Evolutionary conservation across 1,140 invertebrate species (phyloP), one percentile per base, ranked within the genome.

Genomic region (Frieseomelitta varia): DNA sequence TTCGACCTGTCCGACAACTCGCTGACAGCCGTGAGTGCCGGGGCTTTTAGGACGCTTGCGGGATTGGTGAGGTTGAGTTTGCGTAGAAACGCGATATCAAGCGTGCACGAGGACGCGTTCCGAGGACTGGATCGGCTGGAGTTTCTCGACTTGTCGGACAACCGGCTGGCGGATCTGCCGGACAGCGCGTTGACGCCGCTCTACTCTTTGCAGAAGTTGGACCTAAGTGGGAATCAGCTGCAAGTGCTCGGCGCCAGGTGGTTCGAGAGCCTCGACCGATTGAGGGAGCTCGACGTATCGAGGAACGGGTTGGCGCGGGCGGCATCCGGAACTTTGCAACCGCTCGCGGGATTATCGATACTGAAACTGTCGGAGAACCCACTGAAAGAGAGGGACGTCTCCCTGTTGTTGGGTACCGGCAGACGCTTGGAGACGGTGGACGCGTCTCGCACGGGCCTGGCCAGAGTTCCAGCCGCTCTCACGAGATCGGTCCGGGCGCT

Each of bases 401-500:
- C 96, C 30, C 91, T 97, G 77, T 95, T 97, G 58, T 94, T 97
- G 17, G 96, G 96, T n/a, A 97, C 97, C 10, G 97, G 97, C 30
- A 95, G 96, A 68, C 95, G 97, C 80, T 93, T 98, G 53, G 97
- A 97, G 92, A 97, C 97, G 71, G 96, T 98, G 27, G 98, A 98
- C 92, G 97, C 98, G 6, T 98, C 98, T 11, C 96, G 96, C 81
- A 98, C 97, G 2, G 97, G 97, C 51, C 95, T 99, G 24, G 96
- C 95, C 77, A 96, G 97, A 90, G 97, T 99, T 34, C 98, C 98
- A 2, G 97, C 97, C 73, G 97, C 97, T 67, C 95, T 99, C 73
- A 98, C 98, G 14, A 96, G 97, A 91, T 98, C 97, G 1, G 97
- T 99, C 27, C 95, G 97, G 39, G 97, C 97, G 82, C 95, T 99